Conservation (phyloP, 2,888 invertebrate genomes). For the Ptychoptera albimana region DNA sequence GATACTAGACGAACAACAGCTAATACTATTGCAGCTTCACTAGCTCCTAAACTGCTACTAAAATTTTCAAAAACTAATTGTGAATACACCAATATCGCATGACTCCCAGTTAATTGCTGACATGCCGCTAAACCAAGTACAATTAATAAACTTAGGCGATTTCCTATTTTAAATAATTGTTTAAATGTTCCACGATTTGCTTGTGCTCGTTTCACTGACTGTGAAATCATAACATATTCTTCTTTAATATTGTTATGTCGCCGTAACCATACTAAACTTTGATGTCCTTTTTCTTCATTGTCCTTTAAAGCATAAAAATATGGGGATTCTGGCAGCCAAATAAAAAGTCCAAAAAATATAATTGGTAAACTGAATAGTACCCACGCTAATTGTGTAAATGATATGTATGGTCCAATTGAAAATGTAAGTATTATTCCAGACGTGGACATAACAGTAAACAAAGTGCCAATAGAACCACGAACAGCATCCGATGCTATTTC, state of each 20-base stretch:
- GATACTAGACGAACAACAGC: constrained; percentile 38
- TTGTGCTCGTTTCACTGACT: constrained; percentile 37
- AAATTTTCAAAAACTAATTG: constrained; percentile 41
- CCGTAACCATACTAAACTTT: constrained; percentile 41
- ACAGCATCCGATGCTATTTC: constrained; percentile 45
- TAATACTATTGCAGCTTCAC: constrained; percentile 36
- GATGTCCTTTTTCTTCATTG: constrained; percentile 37
- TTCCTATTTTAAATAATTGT: constrained; percentile 37
- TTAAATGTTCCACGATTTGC: constrained; percentile 34
- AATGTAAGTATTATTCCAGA: constrained; percentile 44
- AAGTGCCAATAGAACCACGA: constrained; percentile 43
- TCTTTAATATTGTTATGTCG: constrained; percentile 38
- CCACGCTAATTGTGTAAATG: constrained; percentile 36
- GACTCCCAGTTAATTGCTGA: constrained; percentile 48
- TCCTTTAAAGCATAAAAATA: constrained; percentile 38
- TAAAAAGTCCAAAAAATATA: constrained; percentile 36
- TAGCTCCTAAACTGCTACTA: constrained; percentile 25
- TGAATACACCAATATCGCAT: constrained; percentile 44
- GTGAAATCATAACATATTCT: constrained; percentile 29
- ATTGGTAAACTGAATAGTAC: constrained; percentile 41
- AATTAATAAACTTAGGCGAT: constrained; percentile 45
- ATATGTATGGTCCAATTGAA: constrained; percentile 40
- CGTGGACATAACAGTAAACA: constrained; percentile 40
- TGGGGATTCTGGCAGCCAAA: constrained; percentile 54
- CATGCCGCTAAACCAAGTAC: constrained; percentile 41